A percentile compares a stretch with the other conserved stretches of the same genome.
phyloP scores from a whole-genome alignment of 2,113 vertebrate genomes.

The Clarias macrocephalus region DNA sequence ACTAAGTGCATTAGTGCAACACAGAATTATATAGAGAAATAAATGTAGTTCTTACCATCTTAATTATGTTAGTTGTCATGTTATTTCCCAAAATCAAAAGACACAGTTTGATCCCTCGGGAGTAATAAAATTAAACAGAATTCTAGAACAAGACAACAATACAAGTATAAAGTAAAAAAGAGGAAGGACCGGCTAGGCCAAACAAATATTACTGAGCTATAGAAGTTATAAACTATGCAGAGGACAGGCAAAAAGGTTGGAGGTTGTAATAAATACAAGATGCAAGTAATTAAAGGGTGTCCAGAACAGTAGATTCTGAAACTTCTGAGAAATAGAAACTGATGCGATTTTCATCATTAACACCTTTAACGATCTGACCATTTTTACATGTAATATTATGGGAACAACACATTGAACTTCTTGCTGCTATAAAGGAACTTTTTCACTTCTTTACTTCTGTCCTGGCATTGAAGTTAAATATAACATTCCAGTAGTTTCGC shows the following conservation, averaged over 20 bases:
- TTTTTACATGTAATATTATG: not conserved
- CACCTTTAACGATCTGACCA: not conserved
- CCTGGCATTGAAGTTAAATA: not conserved
- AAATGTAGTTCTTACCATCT: no score
- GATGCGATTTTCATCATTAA: not conserved
- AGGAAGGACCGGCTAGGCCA: not conserved
- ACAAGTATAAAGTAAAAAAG: not conserved
- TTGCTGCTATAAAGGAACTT: not conserved
- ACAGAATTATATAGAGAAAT: no score
- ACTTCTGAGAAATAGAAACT: not conserved
- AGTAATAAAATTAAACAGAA: not conserved
- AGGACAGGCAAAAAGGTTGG: not conserved
- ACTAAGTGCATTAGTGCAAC: no score
- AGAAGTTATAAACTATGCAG: not conserved
- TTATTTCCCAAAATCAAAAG: no score
- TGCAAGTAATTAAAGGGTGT: not conserved
- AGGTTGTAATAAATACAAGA: not conserved
- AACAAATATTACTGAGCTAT: not conserved
- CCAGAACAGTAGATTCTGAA: not conserved
- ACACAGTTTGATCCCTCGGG: no score
- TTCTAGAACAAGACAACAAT: not conserved
- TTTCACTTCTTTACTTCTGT: not conserved
- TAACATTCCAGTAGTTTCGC: not conserved
- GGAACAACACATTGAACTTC: not conserved
- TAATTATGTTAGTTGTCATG: no score